A percentile compares a stretch with the other conserved stretches of the same genome.
phyloP scores from a whole-genome alignment of 2,113 vertebrate species.

The Gyps fulvus region DNA sequence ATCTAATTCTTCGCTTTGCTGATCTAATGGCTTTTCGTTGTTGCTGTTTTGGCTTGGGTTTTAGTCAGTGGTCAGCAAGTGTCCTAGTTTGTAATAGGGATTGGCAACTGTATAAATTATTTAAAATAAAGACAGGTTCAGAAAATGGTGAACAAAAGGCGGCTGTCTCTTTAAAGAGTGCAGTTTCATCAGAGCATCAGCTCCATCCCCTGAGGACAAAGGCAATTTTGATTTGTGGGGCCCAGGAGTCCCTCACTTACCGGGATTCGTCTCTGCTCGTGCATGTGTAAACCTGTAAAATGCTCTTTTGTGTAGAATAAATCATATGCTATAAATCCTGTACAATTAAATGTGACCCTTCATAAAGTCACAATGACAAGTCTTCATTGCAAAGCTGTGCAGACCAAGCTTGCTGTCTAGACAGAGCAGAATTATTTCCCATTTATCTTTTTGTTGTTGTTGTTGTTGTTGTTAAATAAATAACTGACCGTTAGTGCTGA shows the following conservation, averaged over 20 bases:
- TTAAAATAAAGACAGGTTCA: slow-evolving; percentile 26
- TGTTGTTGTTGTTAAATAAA: not conserved
- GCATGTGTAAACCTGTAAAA: slow-evolving; percentile 55
- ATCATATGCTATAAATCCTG: slow-evolving; percentile 17
- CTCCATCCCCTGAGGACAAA: slow-evolving; percentile 53
- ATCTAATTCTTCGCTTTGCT: slow-evolving; percentile 26
- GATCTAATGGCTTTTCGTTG: slow-evolving; percentile 6
- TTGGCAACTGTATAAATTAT: slow-evolving; percentile 12
- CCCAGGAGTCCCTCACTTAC: slow-evolving; percentile 57
- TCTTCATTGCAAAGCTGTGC: not conserved
- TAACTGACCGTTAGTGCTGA: not conserved
- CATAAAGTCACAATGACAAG: not conserved
- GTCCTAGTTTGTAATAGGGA: not conserved
- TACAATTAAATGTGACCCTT: not conserved
- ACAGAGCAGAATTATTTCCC: not conserved
- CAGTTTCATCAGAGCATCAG: slow-evolving; percentile 44
- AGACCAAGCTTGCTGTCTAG: not conserved
- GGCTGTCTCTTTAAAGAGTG: slow-evolving; percentile 48
- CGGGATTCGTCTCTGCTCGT: not conserved
- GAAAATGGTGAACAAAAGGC: not conserved
- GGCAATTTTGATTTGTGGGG: slow-evolving; percentile 62
- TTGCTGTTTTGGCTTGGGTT: not conserved
- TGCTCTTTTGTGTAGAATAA: slow-evolving; percentile 50
- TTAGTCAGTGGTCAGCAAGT: slow-evolving; percentile 7
- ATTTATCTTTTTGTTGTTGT: not conserved